Evolutionary conservation across 2,888 invertebrate species (phyloP).

Genomic region (Parelbella ahira): DNA sequence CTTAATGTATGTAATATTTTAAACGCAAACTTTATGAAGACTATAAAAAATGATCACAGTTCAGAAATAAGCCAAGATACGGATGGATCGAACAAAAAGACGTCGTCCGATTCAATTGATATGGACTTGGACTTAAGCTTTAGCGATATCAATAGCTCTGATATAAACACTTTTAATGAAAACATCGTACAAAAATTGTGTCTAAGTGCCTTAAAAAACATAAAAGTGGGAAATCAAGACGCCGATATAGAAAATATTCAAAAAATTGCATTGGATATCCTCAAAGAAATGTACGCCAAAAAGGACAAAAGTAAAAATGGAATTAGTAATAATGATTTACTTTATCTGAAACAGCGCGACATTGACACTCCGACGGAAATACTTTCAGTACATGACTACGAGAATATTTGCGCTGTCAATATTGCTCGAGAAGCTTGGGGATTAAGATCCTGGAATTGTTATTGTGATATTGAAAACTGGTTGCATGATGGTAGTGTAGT

Average conservation of each 20-base stretch:
- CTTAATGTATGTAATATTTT: slow-evolving; percentile 54
- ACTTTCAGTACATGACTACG: slow-evolving; percentile 83
- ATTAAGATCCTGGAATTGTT: slow-evolving; percentile 83
- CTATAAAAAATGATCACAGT: slow-evolving; percentile 58
- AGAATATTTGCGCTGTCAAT: slow-evolving; percentile 83
- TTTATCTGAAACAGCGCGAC: slow-evolving; percentile 67
- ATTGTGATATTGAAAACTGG: slow-evolving; percentile 83
- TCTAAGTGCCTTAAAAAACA: slow-evolving; percentile 75
- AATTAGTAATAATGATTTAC: slow-evolving; percentile 44
- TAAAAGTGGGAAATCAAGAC: slow-evolving; percentile 77
- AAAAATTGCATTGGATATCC: slow-evolving; percentile 74
- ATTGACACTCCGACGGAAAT: slow-evolving; percentile 79
- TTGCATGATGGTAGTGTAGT: slow-evolving; percentile 82
- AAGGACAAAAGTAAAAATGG: slow-evolving; percentile 67
- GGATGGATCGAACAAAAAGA: slow-evolving; percentile 72
- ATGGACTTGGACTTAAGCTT: slow-evolving; percentile 78
- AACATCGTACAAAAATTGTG: slow-evolving; percentile 78
- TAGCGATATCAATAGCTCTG: slow-evolving; percentile 77
- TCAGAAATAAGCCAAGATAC: slow-evolving; percentile 72
- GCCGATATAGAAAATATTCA: slow-evolving; percentile 78
- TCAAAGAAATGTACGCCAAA: slow-evolving; percentile 76
- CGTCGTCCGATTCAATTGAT: slow-evolving; percentile 75
- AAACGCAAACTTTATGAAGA: slow-evolving; percentile 58
- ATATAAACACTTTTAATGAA: slow-evolving; percentile 77
- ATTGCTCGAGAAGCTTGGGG: slow-evolving; percentile 84